Evolutionary conservation across 1,140 invertebrate genomes (phyloP), one percentile per base, ranked within the genome.

Genomic region (Drosophila sturtevanti): DNA sequence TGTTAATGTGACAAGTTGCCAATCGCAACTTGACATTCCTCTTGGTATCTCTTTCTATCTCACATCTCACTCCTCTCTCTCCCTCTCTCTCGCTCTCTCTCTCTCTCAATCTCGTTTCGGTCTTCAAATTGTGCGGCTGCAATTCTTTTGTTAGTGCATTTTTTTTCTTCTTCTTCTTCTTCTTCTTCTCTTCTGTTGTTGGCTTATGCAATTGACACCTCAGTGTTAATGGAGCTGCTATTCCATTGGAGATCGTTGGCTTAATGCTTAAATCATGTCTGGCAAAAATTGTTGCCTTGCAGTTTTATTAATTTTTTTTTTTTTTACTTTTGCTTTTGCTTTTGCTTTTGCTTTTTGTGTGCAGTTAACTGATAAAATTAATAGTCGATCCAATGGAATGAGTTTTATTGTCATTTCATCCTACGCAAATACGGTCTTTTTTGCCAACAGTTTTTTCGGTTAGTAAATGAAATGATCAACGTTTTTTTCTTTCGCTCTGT

Each of bases 1-100:
- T 87, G 79, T 62, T 82, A 89, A 86, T 89, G 79, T 73, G 79
- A 81, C 82, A 87, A 78, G 75, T 79, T 77, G 81, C 66, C 69
- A 80, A 67, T 76, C 62, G 72, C 41, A 48, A 48, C 14, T 63
- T 51, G 58, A 54, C 51, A 54, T 63, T 38, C 34, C 34, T 24
- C 4, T 24, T 24, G 24, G 24, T 24, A 24, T 2, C 24, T 24
- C 24, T 24, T n/a, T n/a, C n/a, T 24, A 9, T 4, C 44, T 38
- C 54, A n/a, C n/a, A n/a, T 34, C 37, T 38, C 38, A 35, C 6
- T 12, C 35, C 12, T 22, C 18, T 18, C 61, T 58, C 10, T 16
- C 1, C 14, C 0, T 48, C 41, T 48, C 2, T 21, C 16, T 4
- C 16, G 2, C 16, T 11, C 4, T 48, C 41, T 18, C 1, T 48